These are phyloP conservation scores for Podilymbus podiceps DNA, from an alignment of 2,113 vertebrate species.

Conservation along the genomic window DNA sequence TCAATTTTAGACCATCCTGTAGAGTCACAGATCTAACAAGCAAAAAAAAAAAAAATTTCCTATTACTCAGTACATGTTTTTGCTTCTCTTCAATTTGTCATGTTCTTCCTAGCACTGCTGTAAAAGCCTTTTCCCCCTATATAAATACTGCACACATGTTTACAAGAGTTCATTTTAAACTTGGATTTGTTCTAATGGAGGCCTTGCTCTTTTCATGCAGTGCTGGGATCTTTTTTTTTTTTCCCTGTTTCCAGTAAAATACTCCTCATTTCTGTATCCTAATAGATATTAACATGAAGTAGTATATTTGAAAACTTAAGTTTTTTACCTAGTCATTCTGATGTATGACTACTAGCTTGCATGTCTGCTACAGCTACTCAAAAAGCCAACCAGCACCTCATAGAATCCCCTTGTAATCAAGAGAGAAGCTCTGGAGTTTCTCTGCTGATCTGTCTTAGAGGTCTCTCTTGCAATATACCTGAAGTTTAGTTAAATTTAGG, in stretches of 20 bases:
- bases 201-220: neutral
- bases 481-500: neutral
- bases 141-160: neutral
- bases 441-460: neutral
- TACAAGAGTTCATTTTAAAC: neutral
- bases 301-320: neutral
- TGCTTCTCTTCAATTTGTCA: neutral
- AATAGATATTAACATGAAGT: neutral
- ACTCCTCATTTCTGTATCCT: neutral
- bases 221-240: neutral
- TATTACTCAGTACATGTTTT: neutral
- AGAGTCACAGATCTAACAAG: neutral
- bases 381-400: neutral
- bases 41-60: neutral
- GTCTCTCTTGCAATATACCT: neutral
- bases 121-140: neutral
- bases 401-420: neutral
- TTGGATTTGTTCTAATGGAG: neutral
- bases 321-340: neutral
- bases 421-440: neutral
- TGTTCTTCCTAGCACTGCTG: neutral
- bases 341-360: neutral
- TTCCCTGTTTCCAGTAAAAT: neutral
- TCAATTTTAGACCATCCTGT: neutral
- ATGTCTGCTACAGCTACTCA: neutral